Evolutionary conservation across 2,888 invertebrate genomes (phyloP).

Genomic region (Magallana nippona): DNA sequence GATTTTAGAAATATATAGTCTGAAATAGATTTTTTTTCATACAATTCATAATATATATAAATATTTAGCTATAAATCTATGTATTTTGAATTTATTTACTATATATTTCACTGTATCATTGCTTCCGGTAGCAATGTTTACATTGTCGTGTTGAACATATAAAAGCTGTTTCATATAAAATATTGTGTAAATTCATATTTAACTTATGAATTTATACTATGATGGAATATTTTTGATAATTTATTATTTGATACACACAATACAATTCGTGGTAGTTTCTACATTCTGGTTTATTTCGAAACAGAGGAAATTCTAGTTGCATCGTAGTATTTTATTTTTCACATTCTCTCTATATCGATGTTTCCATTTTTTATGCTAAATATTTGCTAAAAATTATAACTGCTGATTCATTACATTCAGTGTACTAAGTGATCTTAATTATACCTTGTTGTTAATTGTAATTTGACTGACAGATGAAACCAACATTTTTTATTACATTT

Average conservation of each 20-base stretch:
- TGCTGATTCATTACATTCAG: no score
- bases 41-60: not conserved
- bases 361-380: no score
- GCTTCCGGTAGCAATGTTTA: conserved; percentile 30
- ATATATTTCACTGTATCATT: not conserved
- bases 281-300: not conserved
- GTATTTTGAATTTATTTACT: not conserved
- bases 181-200: no score
- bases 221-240: no score
- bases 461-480: no score
- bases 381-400: no score
- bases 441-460: no score
- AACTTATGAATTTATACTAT: not conserved
- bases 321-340: not conserved
- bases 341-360: not conserved
- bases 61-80: not conserved
- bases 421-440: no score
- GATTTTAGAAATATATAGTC: not conserved
- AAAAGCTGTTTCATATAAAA: not conserved
- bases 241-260: no score
- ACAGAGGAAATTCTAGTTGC: conserved; percentile 28
- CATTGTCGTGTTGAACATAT: conserved; percentile 14
- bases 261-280: no score
- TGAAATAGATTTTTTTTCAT: not conserved
- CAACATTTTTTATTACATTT: no score